A percentile compares a stretch with the other conserved stretches of the same genome.
Conservation (phyloP, 2,113 vertebrate species). For the Melanostigma gelatinosum region DNA sequence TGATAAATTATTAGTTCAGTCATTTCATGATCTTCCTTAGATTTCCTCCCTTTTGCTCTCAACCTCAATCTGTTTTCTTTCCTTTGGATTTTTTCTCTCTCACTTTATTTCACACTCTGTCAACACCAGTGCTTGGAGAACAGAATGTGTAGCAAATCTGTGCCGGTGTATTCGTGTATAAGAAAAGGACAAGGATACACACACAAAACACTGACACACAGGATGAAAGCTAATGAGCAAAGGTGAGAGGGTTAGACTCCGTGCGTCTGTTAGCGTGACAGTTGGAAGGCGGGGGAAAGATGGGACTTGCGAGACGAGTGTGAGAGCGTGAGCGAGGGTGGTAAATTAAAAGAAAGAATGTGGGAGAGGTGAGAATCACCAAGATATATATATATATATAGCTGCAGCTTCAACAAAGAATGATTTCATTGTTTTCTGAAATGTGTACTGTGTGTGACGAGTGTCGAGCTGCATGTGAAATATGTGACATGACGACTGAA, state of each 20-base stretch:
- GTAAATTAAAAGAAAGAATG: conserved; percentile 53
- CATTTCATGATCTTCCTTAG: neutral
- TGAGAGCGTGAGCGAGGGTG: conserved; percentile 50
- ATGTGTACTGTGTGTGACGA: neutral
- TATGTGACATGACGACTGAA: neutral
- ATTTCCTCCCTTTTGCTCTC: neutral
- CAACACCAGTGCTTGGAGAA: neutral
- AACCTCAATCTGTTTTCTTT: neutral
- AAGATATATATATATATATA: conserved; percentile 53
- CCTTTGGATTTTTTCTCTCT: neutral
- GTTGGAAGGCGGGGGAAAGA: conserved; percentile 33
- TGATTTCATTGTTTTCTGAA: conserved; percentile 35
- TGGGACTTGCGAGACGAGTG: conserved; percentile 38
- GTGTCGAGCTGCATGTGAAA: neutral
- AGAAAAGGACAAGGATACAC: neutral
- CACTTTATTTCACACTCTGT: conserved; percentile 11
- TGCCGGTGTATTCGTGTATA: neutral
- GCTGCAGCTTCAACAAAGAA: conserved; percentile 47
- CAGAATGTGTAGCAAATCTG: neutral
- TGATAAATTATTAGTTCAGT: neutral
- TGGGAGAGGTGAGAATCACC: conserved; percentile 63
- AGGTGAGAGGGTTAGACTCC: conserved; percentile 39
- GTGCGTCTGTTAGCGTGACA: conserved; percentile 35
- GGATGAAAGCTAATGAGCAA: conserved; percentile 37
- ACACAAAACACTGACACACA: neutral